Base-by-base conservation (phyloP, 2,113 vertebrate species). In the Pollimyrus isidori region DNA sequence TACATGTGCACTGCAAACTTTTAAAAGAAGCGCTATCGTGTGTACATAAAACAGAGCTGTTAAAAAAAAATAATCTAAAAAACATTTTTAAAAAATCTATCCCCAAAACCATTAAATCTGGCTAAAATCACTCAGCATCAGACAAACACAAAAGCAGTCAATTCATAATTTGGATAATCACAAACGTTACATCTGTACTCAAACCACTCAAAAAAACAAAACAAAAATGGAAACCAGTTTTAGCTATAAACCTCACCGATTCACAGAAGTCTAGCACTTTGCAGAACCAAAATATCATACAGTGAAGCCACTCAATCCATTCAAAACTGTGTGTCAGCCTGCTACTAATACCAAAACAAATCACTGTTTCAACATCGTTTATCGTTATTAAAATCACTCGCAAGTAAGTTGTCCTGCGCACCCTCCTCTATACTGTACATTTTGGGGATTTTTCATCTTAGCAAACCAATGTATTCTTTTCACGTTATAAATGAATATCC, bases 241-340 rank as follows among this genome's bases (percentile, higher is more conserved):
- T n/a, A 42, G 42, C 56, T 42, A 15, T 46, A 65, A 45, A 87
- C 50, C 86, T 35, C 15, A 85, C 50, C 56, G 9, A 86, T 88
- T 82, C 73, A 42, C 48, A 73, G n/a, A 88, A 88, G 15, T 2
- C 7, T 62, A 88, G 26, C 56, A 46, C 10, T 87, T 56, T 88
- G 85, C 56, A 83, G 85, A 87, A 9, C 49, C 56, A 87, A 39
- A 45, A 58, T 84, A 88, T 73, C 19, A 26, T 87, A 91, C 88
- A 91, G 89, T 86, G 65, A 91, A 90, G 65, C 49, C 90, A 90
- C 49, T 92, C 88, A 90, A 85, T 65, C 89, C 65, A 88, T 91
- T 91, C 65, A 91, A 21, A 91, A 88, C 15, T 19, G 50, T 21
- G 86, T 87, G 91, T 88, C 91, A 90, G 84, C 58, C 87, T 30